A percentile compares a stretch with the other conserved stretches of the same genome.
These are phyloP conservation scores for Leucosticte australis DNA, from an alignment of 2,113 vertebrate species.

Conservation along the genomic window DNA sequence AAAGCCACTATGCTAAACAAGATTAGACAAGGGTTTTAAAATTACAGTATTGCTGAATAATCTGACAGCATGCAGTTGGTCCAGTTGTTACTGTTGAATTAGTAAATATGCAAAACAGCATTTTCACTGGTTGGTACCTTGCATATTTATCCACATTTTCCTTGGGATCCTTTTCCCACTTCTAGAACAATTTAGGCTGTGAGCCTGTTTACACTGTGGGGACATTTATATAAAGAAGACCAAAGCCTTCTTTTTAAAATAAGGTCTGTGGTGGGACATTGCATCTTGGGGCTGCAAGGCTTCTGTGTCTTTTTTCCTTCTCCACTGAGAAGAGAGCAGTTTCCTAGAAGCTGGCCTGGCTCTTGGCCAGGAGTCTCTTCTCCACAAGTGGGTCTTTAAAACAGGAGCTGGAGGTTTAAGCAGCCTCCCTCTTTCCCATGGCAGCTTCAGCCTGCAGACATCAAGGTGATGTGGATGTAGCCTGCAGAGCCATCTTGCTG, in stretches of 20 bases:
- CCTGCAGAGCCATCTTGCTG: neutral
- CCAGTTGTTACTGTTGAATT: neutral
- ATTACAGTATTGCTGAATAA: neutral
- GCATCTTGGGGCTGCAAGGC: neutral
- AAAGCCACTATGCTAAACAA: neutral
- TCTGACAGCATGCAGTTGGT: neutral
- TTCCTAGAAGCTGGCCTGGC: neutral
- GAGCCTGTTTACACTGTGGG: neutral
- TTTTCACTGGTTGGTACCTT: neutral
- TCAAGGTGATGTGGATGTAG: neutral
- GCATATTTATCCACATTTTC: neutral
- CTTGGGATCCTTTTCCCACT: neutral
- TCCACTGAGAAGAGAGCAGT: neutral
- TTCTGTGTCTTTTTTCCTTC: neutral
- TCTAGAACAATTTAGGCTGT: neutral
- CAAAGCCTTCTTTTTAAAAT: neutral
- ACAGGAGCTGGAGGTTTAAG: neutral
- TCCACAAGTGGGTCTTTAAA: neutral
- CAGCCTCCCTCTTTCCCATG: neutral
- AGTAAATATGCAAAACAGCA: neutral
- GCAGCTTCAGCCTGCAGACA: neutral
- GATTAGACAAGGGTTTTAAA: neutral
- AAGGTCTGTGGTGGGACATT: neutral
- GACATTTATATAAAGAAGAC: neutral
- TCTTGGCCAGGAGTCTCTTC: neutral